Conservation (phyloP, 2,888 invertebrate genomes). For the Polymixis lichenea region DNA sequence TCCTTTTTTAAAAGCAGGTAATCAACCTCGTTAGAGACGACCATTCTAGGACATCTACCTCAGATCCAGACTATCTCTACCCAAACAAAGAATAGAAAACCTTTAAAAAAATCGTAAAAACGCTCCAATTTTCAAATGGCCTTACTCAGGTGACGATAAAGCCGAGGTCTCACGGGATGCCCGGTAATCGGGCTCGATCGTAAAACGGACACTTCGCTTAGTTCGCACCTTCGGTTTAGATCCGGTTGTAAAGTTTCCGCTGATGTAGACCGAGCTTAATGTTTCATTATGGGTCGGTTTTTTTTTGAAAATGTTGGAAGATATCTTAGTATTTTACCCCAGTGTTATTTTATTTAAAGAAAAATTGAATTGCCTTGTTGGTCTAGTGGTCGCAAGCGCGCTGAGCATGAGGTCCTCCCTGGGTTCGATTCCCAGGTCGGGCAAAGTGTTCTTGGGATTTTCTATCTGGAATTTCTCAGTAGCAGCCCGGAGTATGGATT, state of each 20-base stretch:
- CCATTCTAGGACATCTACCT: constrained; percentile 19
- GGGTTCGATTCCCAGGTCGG: no score
- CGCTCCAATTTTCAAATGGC: constrained; percentile 77
- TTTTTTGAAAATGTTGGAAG: constrained; percentile 11
- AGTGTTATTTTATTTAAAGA: neutral
- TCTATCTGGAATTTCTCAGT: no score
- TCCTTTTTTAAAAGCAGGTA: constrained; percentile 31
- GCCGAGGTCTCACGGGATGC: constrained; percentile 74
- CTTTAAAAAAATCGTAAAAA: constrained; percentile 65
- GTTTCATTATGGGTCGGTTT: constrained; percentile 53
- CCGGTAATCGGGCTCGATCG: constrained; percentile 80
- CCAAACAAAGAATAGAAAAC: constrained; percentile 47
- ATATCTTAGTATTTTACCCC: neutral
- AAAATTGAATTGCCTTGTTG: neutral
- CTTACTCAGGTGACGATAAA: constrained; percentile 89
- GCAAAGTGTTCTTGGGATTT: no score
- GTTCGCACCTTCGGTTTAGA: constrained; percentile 70
- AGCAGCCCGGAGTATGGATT: no score
- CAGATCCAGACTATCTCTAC: constrained; percentile 21
- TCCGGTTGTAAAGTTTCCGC: constrained; percentile 64
- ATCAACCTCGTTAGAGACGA: constrained; percentile 24
- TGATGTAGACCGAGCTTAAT: constrained; percentile 68
- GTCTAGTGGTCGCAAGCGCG: no score
- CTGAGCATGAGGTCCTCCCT: no score
- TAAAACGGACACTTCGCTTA: constrained; percentile 83